These are phyloP conservation scores for Tipula confusa DNA, from an alignment of 2,888 invertebrate species.

Conservation along the genomic window DNA sequence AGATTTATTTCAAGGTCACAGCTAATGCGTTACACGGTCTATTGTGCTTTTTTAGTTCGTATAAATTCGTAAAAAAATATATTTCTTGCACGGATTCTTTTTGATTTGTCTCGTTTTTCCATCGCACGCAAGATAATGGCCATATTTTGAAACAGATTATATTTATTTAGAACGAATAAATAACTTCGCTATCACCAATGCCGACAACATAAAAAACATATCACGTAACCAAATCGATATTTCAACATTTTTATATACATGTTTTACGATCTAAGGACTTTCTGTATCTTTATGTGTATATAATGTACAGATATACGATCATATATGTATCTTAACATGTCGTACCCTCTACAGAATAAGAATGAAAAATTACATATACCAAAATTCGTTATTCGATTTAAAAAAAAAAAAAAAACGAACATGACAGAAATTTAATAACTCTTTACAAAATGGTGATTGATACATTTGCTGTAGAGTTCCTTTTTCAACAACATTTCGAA, in stretches of 20 bases:
- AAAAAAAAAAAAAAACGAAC: not conserved
- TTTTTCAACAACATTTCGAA: not conserved
- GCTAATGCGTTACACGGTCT: not conserved
- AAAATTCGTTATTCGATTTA: not conserved
- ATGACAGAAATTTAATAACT: conserved; percentile 5
- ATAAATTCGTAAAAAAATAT: not conserved
- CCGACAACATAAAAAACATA: not conserved
- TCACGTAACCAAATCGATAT: conserved; percentile 9
- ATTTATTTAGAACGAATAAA: not conserved
- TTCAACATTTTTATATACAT: not conserved
- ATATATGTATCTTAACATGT: not conserved
- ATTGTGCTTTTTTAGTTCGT: conserved; percentile 3
- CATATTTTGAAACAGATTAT: not conserved
- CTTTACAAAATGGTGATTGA: not conserved
- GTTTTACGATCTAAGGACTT: not conserved
- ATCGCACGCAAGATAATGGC: not conserved
- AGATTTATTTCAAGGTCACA: not conserved
- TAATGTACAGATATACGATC: not conserved
- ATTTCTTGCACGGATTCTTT: not conserved
- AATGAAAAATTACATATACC: conserved; percentile 1
- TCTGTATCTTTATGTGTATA: not conserved
- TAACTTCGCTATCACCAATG: not conserved
- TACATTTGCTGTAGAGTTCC: not conserved
- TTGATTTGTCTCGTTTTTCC: not conserved
- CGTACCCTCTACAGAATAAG: not conserved